Conservation (phyloP, 2,888 invertebrate species). For the Carabus problematicus region DNA sequence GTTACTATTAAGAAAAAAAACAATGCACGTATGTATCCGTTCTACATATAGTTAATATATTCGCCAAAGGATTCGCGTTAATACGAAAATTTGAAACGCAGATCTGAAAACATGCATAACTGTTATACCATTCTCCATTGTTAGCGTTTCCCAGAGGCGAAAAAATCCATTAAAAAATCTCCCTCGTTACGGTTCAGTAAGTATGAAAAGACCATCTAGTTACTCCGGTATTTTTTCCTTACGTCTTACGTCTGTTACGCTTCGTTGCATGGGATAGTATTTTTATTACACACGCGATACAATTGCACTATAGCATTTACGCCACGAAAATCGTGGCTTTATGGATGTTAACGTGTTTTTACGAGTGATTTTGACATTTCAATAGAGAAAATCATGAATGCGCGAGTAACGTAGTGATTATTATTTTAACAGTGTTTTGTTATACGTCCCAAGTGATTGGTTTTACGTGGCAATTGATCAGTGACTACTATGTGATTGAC, state of each 20-base stretch:
- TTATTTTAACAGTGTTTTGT: too few relatives aligned
- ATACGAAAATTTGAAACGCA: neutral
- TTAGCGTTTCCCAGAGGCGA: slow-evolving; percentile 20
- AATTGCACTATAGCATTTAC: neutral
- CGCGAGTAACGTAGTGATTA: too few relatives aligned
- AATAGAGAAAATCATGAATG: too few relatives aligned
- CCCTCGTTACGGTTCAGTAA: slow-evolving; percentile 23
- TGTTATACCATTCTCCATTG: slow-evolving; percentile 22
- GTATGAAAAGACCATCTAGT: slow-evolving; percentile 31
- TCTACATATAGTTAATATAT: too few relatives aligned
- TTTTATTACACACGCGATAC: slow-evolving; percentile 24
- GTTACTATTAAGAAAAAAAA: too few relatives aligned
- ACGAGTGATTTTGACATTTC: too few relatives aligned
- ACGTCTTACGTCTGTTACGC: slow-evolving; percentile 20
- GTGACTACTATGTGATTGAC: too few relatives aligned
- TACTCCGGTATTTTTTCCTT: slow-evolving; percentile 18
- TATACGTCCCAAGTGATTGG: too few relatives aligned
- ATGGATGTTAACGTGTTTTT: slow-evolving; percentile 4
- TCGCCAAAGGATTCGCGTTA: neutral
- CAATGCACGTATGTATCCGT: too few relatives aligned
- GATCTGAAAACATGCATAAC: slow-evolving; percentile 13
- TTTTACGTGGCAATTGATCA: too few relatives aligned
- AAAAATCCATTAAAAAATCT: slow-evolving; percentile 17
- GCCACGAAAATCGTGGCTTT: slow-evolving; percentile 19
- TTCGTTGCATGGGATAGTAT: slow-evolving; percentile 18